Base-by-base conservation (phyloP, 2,888 invertebrate genomes). In the Oscheius onirici region DNA sequence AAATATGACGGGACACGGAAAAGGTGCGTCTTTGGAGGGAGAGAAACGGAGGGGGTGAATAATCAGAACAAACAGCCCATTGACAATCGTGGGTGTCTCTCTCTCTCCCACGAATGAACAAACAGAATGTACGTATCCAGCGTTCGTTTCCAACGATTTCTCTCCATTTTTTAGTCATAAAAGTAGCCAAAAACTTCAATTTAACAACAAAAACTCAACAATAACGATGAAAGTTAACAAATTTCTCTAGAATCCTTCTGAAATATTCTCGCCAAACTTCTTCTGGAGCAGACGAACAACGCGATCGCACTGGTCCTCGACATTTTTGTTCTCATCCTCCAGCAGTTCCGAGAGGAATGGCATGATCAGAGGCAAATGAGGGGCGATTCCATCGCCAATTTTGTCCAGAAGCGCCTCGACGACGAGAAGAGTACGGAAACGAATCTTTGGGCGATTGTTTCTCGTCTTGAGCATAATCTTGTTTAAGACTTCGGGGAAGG, bases 241-340 rank as follows among this genome's bases (percentile, higher is more conserved):
- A 49, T 44, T 68, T 57, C 10, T 61, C 63, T 34, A 34, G 40
- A 70, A 70, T 13, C 70, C 70, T 41, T 71, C 71, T 28, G 71
- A n/a, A 22, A 71, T 65, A 43, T 55, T 74, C 52, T 77, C 79
- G 28, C 85, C 85, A 51, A 85, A 85, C 63, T 82, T 83, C 55
- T 73, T 71, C 55, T 83, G 82, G 5, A 85, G 74, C 40, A 79
- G 57, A 52, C 76, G 75, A 49, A 85, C 76, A 15, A 84, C 81
- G 54, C 74, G 75, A 46, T 83, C 83, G 60, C 83, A 81, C 67
- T 85, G 83, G 11, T 81, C 80, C 24, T 81, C 79, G 43, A 85
- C 83, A 66, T 82, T 77, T 52, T 78, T 79, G 75, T 84, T 83
- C 41, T 80, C 79, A 67, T 84, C 84, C 73, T 84, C 84, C 57